Evolutionary conservation across 2,797 vertebrate species (phyloP), one percentile per base, ranked within the genome.

Genomic region (Philypnodon macrostomus): DNA sequence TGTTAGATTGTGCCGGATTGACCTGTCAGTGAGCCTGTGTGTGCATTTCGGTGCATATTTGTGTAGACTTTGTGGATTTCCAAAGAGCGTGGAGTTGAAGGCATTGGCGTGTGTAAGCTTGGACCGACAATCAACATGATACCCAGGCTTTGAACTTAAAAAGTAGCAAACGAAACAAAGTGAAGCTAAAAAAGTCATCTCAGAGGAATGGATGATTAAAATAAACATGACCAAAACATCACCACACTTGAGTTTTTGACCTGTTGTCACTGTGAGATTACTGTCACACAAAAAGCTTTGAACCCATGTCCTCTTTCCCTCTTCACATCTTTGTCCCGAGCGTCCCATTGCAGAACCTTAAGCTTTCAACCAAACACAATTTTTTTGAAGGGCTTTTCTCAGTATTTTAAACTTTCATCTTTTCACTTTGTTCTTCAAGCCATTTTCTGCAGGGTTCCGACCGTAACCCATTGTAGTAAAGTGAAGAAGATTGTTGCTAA

Each of bases 1-100:
- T 36, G 61, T 66, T 58, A 58, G 62, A 70, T 46, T 65, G 57
- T 70, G 46, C 49, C 63, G 64, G 70, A 75, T 69, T 77, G 65
- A 73, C 70, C 66, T 73, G 68, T 72, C 71, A 62, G 63, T 56
- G 53, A 47, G 60, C 34, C 30, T 4, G 6, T 14, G 11, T 21
- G 17, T 11, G 36, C 12, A 21, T 23, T 5, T 36, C 2, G 8
- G 7, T 21, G 36, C 6, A 21, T n/a, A 12, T 11, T 6, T 12
- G n/a, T 10, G 51, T n/a, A 8, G 32, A 21, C 14, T 48, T 30
- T 33, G 24, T 12, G 5, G n/a, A n/a, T n/a, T n/a, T n/a, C n/a
- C n/a, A n/a, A n/a, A n/a, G n/a, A n/a, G n/a, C n/a, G n/a, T n/a
- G n/a, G n/a, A n/a, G n/a, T n/a, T n/a, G n/a, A 32, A 32, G 7